phyloP scores from a whole-genome alignment of 2,888 invertebrate species.

The Myopa testacea region DNA sequence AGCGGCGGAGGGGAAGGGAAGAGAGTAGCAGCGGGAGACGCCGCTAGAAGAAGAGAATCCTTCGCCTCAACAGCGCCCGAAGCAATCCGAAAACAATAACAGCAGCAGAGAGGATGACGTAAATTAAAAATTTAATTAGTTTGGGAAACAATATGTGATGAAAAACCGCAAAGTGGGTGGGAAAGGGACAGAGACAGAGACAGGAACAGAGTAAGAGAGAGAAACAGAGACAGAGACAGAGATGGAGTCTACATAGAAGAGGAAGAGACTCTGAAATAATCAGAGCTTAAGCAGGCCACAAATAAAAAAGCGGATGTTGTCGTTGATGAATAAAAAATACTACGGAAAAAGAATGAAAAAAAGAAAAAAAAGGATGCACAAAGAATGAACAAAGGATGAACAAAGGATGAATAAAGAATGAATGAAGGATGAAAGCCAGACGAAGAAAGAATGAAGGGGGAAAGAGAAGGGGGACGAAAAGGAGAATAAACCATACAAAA shows the following conservation, averaged over 20 bases:
- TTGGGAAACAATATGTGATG: slow-evolving; percentile 25
- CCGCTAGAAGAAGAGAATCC: background rate
- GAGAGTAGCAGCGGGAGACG: background rate
- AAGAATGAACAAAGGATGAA: background rate
- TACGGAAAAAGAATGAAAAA: background rate
- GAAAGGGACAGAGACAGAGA: background rate
- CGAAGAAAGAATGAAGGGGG: background rate
- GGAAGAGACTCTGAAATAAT: background rate
- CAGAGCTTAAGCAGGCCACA: background rate
- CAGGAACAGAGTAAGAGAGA: background rate
- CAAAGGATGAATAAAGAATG: background rate
- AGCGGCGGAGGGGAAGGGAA: background rate
- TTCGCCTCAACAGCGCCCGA: slow-evolving; percentile 12
- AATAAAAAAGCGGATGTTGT: background rate
- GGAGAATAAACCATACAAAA: background rate
- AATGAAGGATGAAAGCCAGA: background rate
- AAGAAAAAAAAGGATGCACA: background rate
- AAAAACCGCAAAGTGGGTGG: slow-evolving; percentile 22
- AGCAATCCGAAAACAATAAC: slow-evolving; percentile 23
- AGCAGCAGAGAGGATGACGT: slow-evolving; percentile 3
- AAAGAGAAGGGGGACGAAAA: background rate
- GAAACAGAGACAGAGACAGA: background rate
- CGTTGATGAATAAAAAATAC: background rate
- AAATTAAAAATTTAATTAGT: slow-evolving; percentile 41
- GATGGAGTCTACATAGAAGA: too few species aligned